Evolutionary conservation across 2,113 vertebrate species (phyloP), one percentile per base, ranked within the genome.

Genomic region (Bostrychus sinensis): DNA sequence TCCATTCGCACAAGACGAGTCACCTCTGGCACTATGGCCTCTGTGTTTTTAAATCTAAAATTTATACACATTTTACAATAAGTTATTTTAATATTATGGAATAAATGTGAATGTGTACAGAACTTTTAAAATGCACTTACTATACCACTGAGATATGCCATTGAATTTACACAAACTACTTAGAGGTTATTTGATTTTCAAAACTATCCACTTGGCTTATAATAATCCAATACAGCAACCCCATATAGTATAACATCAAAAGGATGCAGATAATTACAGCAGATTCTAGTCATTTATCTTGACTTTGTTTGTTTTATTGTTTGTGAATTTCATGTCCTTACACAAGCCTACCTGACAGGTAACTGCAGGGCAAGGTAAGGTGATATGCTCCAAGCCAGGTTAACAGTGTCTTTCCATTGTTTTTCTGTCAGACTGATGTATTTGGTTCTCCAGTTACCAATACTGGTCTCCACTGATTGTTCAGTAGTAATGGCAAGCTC

Each of bases 341-440:
- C 9, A 2, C 20, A 3, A 26, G 14, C 8, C 5, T 77, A 98
- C 97, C 97, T 95, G 78, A 92, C 89, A 41, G 96, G 96, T 14
- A 98, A 92, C 76, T 99, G 96, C 62, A 99, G 92, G 1, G 95
- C 96, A 26, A 98, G 93, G 80, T 97, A 90, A 19, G 97, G 96
- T 4, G 97, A 93, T 72, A 99, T 99, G 88, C 91, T 96, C 97
- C 97, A 99, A 32, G 97, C 95, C 8, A 99, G 89, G 86, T 98
- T 96, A 14, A 98, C 95, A 0, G 96, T 96, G 88, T 99, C 97
- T 48, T 98, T 98, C 96, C 97, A 98, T 43, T 99, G 96, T 84
- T 99, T 99, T 83, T 98, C 95, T 1, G 93, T 97, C 60, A 98
- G 90, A 76, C 92, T 95, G 83, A 95, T 93, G 75, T 98, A 99